Percentiles rank a stretch among this genome's conserved stretches.
Conservation (phyloP, 2,888 invertebrate genomes). For the Bibio marci region DNA sequence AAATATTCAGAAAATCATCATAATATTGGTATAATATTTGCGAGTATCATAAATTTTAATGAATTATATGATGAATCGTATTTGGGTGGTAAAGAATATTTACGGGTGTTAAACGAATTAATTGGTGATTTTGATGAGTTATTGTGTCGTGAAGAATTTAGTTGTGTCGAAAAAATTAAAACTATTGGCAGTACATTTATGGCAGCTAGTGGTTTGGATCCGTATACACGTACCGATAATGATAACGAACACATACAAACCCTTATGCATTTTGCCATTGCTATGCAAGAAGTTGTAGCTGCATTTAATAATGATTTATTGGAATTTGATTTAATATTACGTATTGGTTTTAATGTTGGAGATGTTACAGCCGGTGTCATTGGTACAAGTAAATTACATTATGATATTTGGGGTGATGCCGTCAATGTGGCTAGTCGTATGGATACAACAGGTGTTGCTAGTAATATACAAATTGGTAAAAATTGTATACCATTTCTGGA, state of each 20-base stretch:
- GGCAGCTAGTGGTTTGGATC: slow-evolving; percentile 92
- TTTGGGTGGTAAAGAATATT: slow-evolving; percentile 83
- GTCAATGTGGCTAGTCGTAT: slow-evolving; percentile 94
- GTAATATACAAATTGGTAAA: slow-evolving; percentile 68
- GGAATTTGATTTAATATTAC: slow-evolving; percentile 71
- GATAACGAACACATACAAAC: slow-evolving; percentile 60
- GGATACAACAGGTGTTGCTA: slow-evolving; percentile 88
- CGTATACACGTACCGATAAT: slow-evolving; percentile 49
- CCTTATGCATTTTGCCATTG: slow-evolving; percentile 84
- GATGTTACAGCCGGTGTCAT: slow-evolving; percentile 95
- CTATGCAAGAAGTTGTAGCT: slow-evolving; percentile 73
- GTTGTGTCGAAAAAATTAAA: slow-evolving; percentile 91
- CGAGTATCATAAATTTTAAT: slow-evolving; percentile 91
- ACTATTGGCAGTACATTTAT: slow-evolving; percentile 94
- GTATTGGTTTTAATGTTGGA: slow-evolving; percentile 83
- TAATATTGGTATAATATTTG: slow-evolving; percentile 86
- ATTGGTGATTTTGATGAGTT: slow-evolving; percentile 94
- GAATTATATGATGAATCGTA: slow-evolving; percentile 97
- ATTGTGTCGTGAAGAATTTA: slow-evolving; percentile 61
- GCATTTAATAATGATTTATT: slow-evolving; percentile 80
- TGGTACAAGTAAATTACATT: slow-evolving; percentile 87
- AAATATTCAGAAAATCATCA: slow-evolving; percentile 90
- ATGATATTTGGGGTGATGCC: slow-evolving; percentile 98
- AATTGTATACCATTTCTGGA: slow-evolving; percentile 53
- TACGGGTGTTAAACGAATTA: slow-evolving; percentile 87